These are phyloP conservation scores for Corydoras maculifer DNA, from an alignment of 2,113 vertebrate genomes.

Conservation along the genomic window DNA sequence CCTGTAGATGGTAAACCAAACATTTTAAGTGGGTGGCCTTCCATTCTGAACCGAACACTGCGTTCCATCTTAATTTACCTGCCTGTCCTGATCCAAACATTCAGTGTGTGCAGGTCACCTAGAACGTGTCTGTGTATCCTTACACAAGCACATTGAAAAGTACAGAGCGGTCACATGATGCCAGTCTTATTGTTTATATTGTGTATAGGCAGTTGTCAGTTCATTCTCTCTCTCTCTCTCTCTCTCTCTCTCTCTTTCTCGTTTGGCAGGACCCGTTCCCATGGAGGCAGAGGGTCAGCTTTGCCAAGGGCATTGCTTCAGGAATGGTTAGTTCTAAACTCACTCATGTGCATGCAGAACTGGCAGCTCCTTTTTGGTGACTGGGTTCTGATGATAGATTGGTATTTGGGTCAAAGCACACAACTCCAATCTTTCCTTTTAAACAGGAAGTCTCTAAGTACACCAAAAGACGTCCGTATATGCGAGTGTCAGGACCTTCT, in stretches of 20 bases:
- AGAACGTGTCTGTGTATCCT: neutral
- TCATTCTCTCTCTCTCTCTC: neutral
- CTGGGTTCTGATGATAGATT: too few species aligned
- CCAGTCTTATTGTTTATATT: neutral
- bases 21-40: too few species aligned
- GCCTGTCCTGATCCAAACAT: too few species aligned
- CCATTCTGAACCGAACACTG: too few species aligned
- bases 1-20: too few species aligned
- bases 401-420: neutral
- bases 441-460: neutral
- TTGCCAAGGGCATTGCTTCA: slow-evolving; percentile 88
- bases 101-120: neutral
- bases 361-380: neutral
- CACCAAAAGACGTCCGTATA: neutral
- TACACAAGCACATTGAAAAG: neutral
- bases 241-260: neutral
- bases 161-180: neutral
- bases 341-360: slow-evolving; percentile 82
- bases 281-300: slow-evolving; percentile 92
- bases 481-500: neutral
- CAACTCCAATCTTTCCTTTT: neutral
- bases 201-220: neutral
- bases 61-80: too few species aligned
- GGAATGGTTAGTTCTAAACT: slow-evolving; percentile 92
- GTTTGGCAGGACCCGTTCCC: slow-evolving; percentile 84